Percentiles rank a stretch among this genome's conserved stretches.
These are phyloP conservation scores for Amiota mariae DNA, from an alignment of 2,888 invertebrate species.

Conservation along the genomic window DNA sequence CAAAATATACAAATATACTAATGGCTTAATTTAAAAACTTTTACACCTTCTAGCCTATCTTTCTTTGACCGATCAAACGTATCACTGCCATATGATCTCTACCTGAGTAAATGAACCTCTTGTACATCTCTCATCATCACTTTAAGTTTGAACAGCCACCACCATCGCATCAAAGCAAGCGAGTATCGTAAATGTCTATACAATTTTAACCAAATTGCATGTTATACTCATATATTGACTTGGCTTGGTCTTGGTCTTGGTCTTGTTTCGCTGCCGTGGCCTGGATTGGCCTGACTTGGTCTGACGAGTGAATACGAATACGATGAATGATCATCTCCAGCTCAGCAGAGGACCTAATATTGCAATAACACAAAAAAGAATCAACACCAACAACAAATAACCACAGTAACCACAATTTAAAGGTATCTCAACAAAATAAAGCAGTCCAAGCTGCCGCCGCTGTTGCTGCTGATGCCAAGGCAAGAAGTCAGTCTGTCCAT, in stretches of 20 bases:
- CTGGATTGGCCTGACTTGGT: slow-evolving; percentile 5
- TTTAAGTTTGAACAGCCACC: background rate
- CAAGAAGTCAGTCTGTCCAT: background rate
- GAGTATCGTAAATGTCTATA: slow-evolving; percentile 53
- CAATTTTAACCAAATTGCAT: slow-evolving; percentile 71
- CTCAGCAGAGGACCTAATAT: slow-evolving; percentile 45
- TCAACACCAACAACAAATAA: slow-evolving; percentile 52
- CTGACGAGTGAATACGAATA: slow-evolving; percentile 32
- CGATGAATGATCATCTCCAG: slow-evolving; percentile 21
- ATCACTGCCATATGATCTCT: slow-evolving; percentile 24
- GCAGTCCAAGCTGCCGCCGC: background rate
- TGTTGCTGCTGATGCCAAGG: too few relatives aligned
- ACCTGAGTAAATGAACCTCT: background rate
- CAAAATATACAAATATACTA: slow-evolving; percentile 42
- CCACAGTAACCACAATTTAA: slow-evolving; percentile 47
- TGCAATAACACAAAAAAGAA: slow-evolving; percentile 44
- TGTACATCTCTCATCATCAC: too few relatives aligned
- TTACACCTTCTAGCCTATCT: slow-evolving; percentile 43
- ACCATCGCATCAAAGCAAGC: slow-evolving; percentile 44
- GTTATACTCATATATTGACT: slow-evolving; percentile 41
- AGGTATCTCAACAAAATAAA: slow-evolving; percentile 35
- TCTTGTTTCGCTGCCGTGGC: background rate
- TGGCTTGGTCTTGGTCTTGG: slow-evolving; percentile 4
- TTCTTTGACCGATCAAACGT: slow-evolving; percentile 18
- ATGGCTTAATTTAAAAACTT: slow-evolving; percentile 67